A percentile compares a stretch with the other conserved stretches of the same genome.
Conservation (phyloP, 2,113 vertebrate species). For the Taurulus bubalis region DNA sequence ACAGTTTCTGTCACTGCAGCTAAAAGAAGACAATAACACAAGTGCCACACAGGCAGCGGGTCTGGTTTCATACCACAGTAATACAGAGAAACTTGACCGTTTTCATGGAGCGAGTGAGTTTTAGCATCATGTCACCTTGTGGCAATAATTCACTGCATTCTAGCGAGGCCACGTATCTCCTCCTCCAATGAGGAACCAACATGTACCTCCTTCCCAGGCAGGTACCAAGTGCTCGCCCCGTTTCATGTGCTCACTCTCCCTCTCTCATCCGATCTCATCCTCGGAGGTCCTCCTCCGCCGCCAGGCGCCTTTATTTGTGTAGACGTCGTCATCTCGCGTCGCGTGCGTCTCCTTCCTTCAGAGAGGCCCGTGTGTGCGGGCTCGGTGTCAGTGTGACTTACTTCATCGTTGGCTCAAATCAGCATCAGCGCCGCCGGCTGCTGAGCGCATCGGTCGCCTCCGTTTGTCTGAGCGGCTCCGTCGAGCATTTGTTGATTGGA, state of each 20-base stretch:
- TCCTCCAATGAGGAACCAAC: too few relatives aligned
- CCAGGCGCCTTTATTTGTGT: constrained; percentile 44
- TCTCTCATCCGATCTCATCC: not conserved
- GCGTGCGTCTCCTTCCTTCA: constrained; percentile 42
- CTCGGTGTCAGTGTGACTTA: constrained; percentile 64
- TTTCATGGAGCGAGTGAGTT: constrained; percentile 15
- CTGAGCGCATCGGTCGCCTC: constrained; percentile 52
- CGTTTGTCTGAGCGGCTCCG: constrained; percentile 58
- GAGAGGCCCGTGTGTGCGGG: constrained; percentile 41
- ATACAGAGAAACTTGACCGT: not conserved
- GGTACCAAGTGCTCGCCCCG: too few relatives aligned
- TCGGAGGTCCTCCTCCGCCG: constrained; percentile 26
- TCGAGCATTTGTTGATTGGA: constrained; percentile 67
- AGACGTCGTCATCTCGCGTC: constrained; percentile 44
- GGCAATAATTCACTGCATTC: not conserved
- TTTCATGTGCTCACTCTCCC: too few relatives aligned
- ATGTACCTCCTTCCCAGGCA: too few relatives aligned
- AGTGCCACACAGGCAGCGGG: not conserved
- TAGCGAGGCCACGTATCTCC: not conserved
- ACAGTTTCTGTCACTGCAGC: too few relatives aligned
- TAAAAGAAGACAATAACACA: too few relatives aligned
- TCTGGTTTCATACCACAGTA: not conserved
- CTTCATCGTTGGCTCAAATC: constrained; percentile 75
- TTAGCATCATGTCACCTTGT: constrained; percentile 21
- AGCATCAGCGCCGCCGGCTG: constrained; percentile 64